Percentiles rank a stretch among this genome's conserved stretches.
Evolutionary conservation across 2,113 vertebrate genomes (phyloP).

Genomic region (Willisornis vidua): DNA sequence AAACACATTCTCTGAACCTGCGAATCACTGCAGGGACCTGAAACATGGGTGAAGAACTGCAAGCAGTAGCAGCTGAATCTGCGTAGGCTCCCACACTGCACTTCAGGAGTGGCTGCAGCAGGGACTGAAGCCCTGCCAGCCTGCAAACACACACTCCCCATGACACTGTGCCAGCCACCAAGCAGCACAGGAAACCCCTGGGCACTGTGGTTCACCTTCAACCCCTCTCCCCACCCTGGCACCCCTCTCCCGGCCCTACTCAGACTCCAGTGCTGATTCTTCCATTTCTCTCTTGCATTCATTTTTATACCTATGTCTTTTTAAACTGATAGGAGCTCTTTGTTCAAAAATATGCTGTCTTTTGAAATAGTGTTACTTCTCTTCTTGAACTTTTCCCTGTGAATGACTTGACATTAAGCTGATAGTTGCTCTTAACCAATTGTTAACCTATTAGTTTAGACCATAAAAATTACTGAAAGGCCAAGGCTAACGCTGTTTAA

Average conservation of each 20-base stretch:
- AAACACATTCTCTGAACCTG: neutral
- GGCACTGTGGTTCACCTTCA: neutral
- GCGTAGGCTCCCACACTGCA: fast-evolving
- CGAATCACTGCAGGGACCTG: neutral
- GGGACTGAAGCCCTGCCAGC: neutral
- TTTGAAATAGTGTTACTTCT: constrained; percentile 64
- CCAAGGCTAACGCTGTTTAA: constrained; percentile 67
- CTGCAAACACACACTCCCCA: fast-evolving
- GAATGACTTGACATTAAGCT: constrained; percentile 60
- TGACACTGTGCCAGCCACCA: fast-evolving
- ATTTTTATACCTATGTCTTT: constrained; percentile 25
- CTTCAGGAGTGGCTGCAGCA: neutral
- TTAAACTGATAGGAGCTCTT: constrained; percentile 6
- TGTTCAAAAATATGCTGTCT: constrained; percentile 39
- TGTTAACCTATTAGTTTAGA: constrained; percentile 72
- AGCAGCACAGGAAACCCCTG: fast-evolving
- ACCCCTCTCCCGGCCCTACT: neutral
- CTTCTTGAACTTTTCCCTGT: constrained; percentile 70
- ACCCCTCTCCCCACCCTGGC: neutral
- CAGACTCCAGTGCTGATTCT: neutral
- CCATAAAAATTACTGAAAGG: constrained; percentile 70
- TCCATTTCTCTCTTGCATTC: neutral
- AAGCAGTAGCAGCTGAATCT: fast-evolving
- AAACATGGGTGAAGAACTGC: neutral
- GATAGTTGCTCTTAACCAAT: constrained; percentile 71